A percentile compares a stretch with the other conserved stretches of the same genome.
phyloP scores from a whole-genome alignment of 2,113 vertebrate genomes.

The Podarcis cretensis region DNA sequence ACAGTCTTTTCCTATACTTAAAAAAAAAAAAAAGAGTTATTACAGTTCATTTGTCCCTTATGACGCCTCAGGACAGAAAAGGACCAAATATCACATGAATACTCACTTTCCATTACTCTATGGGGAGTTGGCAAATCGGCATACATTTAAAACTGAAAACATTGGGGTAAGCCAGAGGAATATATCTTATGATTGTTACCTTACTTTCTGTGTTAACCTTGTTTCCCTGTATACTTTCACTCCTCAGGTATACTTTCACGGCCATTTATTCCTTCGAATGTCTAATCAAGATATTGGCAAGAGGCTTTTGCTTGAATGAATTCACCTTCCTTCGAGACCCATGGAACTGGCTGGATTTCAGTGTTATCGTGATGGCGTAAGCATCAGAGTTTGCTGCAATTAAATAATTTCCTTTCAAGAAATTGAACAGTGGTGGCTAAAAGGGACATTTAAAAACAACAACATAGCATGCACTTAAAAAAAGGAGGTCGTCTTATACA shows the following conservation, averaged over 20 bases:
- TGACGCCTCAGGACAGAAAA: neutral
- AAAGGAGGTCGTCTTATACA: no score
- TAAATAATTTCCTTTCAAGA: neutral
- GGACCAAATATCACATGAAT: neutral
- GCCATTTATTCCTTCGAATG: slow-evolving; percentile 98
- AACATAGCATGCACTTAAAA: no score
- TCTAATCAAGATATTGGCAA: slow-evolving; percentile 92
- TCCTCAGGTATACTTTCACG: slow-evolving; percentile 89
- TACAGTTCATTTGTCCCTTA: neutral
- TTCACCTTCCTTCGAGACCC: slow-evolving; percentile 95
- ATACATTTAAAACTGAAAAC: neutral
- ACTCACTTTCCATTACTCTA: neutral
- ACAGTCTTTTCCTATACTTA: no score
- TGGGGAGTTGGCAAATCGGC: no score
- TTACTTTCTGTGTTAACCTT: neutral
- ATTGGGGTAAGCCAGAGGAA: neutral
- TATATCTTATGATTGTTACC: neutral
- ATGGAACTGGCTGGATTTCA: slow-evolving; percentile 99
- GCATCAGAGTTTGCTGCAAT: slow-evolving; percentile 55
- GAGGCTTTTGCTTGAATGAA: slow-evolving; percentile 90
- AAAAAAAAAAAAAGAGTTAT: neutral
- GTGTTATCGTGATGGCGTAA: slow-evolving; percentile 94
- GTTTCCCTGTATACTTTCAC: slow-evolving; percentile 36
- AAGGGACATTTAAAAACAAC: neutral
- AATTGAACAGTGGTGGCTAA: neutral